Evolutionary conservation across 2,113 vertebrate genomes (phyloP), one percentile per base, ranked within the genome.

Genomic region (Eolophus roseicapilla): DNA sequence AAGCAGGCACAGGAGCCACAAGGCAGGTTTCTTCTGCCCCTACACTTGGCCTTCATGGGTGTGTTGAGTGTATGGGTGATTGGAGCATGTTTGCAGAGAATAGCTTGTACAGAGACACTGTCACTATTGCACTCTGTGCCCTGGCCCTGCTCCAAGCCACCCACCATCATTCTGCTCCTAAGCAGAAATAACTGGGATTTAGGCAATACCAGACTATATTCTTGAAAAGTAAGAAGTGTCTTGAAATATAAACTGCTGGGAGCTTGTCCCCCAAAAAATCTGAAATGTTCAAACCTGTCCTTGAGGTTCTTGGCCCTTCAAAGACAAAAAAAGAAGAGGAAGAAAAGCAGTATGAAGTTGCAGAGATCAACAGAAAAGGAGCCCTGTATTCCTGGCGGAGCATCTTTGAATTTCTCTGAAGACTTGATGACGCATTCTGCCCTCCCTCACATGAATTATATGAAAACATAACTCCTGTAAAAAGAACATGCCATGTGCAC

Each of bases 401-500:
- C 3, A 4, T n/a, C 31, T 62, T 53, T 81, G 21, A 74, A 53
- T 64, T 68, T 79, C 39, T 86, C 33, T 57, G 24, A 91, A 85
- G 81, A 60, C 17, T 39, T 79, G 29, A 16, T 28, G 11, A 53
- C 27, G 13, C 2, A 0, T 64, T 78, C 62, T 92, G 11, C 24
- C 35, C 9, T 87, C 10, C 5, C 9, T 65, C 0, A 0, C 8
- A 7, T 31, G 37, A 50, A 27, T 67, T 47, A 16, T 35, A 9
- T 17, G 31, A 82, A 84, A 93, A 85, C 3, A 35, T 16, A 52
- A 47, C 11, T 63, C n/a, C 24, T n/a, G 11, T 37, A 57, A 88
- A 37, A 29, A 68, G 24, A 83, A 65, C 0, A 8, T 43, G 13
- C 7, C 46, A 39, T 20, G 3, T 86, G 21, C 39, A 14, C 33